Evolutionary conservation across 2,888 invertebrate genomes (phyloP), one percentile per base, ranked within the genome.

Genomic region (Zele albiditarsus): DNA sequence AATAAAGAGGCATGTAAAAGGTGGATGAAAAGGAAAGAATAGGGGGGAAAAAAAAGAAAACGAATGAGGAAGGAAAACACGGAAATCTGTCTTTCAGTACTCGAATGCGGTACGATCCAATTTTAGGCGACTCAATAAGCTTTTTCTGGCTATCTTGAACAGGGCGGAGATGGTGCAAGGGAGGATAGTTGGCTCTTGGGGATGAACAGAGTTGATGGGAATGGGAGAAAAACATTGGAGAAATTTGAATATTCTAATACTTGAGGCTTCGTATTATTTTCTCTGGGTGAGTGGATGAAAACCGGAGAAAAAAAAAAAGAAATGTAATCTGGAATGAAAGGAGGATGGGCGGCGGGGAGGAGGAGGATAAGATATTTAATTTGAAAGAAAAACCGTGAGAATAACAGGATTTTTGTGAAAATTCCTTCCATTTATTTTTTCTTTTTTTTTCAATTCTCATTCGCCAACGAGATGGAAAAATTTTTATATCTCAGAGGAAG

Each of bases 241-340:
- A 76, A 78, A 78, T 78, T 78, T 78, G 76, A 78, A 78, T 78
- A 78, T 78, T 76, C 73, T 78, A 71, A 76, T 76, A 78, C 71
- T 63, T 42, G 68, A 66, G 23, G 67, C 46, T 68, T 66, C 71
- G 57, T 78, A 76, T 76, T 78, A 78, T 76, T 76, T 78, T 74
- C 74, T 68, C 60, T 66, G 49, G 46, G 20, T 53, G 68, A 71
- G 69, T 58, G 46, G 33, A 60, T 60, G 38, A 68, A 73, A 67
- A 10, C 25, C 20, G 58, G 67, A 27, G 67, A 28, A 33, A 67
- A 28, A 65, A 31, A 65, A 46, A 53, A 49, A 68, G 20, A 49
- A 53, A 25, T 49, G 68, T 68, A 49, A 68, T 53, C 49, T 27
- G 66, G 66, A 33, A 5, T 46, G 23, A 20, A 31, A 20, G n/a